These are phyloP conservation scores for Caenorhabditis panamensis DNA, from an alignment of 2,888 invertebrate species.

Conservation along the genomic window DNA sequence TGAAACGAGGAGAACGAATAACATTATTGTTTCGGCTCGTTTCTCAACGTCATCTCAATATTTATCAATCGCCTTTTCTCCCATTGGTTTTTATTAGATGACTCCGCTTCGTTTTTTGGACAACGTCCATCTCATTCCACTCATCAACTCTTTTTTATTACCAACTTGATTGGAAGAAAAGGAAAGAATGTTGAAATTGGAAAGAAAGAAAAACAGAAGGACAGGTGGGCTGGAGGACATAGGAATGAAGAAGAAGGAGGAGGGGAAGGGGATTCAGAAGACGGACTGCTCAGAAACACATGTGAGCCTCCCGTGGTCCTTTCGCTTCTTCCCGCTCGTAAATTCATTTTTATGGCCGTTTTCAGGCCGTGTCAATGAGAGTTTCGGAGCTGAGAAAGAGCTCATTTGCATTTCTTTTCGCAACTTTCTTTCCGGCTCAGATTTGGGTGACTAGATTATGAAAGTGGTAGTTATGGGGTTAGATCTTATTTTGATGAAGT, in stretches of 20 bases:
- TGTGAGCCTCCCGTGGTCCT: conserved; percentile 13
- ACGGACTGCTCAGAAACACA: conserved; percentile 36
- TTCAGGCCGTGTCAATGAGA: conserved; percentile 21
- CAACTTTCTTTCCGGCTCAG: not conserved
- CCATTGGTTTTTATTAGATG: too few species aligned
- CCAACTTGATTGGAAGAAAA: not conserved
- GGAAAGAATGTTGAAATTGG: conserved; percentile 1
- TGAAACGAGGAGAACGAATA: conserved; percentile 23
- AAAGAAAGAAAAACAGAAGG: too few species aligned
- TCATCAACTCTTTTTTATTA: conserved; percentile 13
- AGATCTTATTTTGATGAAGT: too few species aligned
- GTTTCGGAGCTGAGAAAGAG: not conserved
- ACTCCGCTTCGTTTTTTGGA: conserved; percentile 7
- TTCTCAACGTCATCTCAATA: not conserved
- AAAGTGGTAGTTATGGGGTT: conserved; percentile 15
- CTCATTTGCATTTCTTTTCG: conserved; percentile 52
- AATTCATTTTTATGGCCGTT: conserved; percentile 47
- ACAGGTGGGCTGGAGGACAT: conserved; percentile 18
- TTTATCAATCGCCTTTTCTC: not conserved
- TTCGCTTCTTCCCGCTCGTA: conserved; percentile 27
- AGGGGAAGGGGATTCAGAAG: not conserved
- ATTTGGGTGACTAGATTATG: too few species aligned
- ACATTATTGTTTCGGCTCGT: conserved; percentile 41
- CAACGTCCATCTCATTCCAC: not conserved
- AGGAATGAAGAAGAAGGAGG: not conserved